These are phyloP conservation scores for Pachycephala philippinensis DNA, from an alignment of 2,113 vertebrate species.

Conservation along the genomic window DNA sequence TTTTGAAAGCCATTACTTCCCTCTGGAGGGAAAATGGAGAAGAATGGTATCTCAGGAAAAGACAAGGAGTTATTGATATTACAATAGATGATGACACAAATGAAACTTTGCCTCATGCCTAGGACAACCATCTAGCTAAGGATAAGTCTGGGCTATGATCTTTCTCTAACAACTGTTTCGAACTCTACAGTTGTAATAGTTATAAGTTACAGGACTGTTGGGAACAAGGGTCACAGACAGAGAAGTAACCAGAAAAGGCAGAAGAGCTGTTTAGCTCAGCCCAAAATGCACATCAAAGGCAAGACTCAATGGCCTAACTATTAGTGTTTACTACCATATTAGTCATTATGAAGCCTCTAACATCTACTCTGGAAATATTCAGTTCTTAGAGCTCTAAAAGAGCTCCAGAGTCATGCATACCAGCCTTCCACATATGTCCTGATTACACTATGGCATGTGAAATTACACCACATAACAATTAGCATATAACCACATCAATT, in stretches of 20 bases:
- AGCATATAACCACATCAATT: background rate
- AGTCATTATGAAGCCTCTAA: background rate
- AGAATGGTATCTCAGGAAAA: background rate
- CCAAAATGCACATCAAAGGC: background rate
- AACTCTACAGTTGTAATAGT: background rate
- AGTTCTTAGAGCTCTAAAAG: background rate
- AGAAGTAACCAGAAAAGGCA: background rate
- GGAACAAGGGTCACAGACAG: background rate
- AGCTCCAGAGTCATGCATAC: background rate
- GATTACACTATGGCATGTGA: background rate
- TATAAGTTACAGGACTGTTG: background rate
- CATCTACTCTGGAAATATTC: background rate
- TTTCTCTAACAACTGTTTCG: background rate
- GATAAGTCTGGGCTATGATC: background rate
- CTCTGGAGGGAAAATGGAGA: background rate
- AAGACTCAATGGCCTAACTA: background rate
- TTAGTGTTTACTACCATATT: background rate
- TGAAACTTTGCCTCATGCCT: background rate
- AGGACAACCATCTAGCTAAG: background rate
- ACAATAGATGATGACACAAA: background rate
- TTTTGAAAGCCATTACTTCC: background rate
- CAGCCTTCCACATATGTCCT: background rate
- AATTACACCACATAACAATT: background rate
- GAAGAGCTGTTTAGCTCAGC: background rate
- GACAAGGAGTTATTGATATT: background rate